Evolutionary conservation across 2,113 vertebrate species (phyloP).

Genomic region (Thryonomys swinderianus): DNA sequence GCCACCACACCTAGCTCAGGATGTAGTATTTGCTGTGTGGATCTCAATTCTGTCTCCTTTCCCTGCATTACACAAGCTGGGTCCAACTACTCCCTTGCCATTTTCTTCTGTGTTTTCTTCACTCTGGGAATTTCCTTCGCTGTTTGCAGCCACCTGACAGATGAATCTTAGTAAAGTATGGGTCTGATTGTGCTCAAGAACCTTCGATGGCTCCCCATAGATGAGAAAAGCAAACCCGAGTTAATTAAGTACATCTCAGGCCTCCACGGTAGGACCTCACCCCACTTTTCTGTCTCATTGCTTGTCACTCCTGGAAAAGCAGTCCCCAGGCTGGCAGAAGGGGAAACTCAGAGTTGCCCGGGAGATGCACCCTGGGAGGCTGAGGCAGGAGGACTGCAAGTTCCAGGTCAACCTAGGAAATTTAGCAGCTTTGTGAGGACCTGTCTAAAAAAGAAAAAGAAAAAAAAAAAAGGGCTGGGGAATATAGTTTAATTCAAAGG

Average conservation of each 20-base stretch:
- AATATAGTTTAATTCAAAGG: neutral
- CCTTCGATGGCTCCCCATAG: neutral
- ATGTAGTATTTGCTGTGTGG: neutral
- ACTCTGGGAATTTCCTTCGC: neutral
- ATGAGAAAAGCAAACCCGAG: neutral
- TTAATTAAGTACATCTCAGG: conserved; percentile 8
- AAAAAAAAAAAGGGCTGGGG: neutral
- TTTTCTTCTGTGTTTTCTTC: neutral
- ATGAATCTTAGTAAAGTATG: neutral
- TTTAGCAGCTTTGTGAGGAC: neutral
- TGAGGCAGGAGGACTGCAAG: neutral
- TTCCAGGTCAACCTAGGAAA: neutral
- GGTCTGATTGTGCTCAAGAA: neutral
- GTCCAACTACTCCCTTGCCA: neutral
- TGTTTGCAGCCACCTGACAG: neutral
- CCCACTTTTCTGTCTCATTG: neutral
- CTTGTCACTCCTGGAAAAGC: neutral
- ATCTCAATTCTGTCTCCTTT: neutral
- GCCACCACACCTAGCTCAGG: neutral
- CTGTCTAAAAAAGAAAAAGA: neutral
- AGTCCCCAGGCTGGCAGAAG: no score
- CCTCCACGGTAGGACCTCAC: neutral
- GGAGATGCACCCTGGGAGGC: no score
- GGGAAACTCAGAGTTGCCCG: no score
- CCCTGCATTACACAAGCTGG: neutral